Conservation (phyloP, 2,888 invertebrate genomes). For the Pseudolycoriella hygida region DNA sequence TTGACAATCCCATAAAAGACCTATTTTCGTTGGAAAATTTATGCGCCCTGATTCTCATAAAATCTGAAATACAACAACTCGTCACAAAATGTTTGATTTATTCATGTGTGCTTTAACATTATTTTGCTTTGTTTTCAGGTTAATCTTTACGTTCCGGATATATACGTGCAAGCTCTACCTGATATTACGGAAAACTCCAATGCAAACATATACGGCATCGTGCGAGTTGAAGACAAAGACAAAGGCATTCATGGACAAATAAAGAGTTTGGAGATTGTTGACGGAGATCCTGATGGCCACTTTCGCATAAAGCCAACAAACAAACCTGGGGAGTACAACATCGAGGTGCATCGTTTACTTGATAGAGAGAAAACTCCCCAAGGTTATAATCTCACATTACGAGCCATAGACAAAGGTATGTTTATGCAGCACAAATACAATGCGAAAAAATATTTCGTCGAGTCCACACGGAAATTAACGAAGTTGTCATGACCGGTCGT, state of each 20-base stretch:
- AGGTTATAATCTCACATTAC: slow-evolving; percentile 74
- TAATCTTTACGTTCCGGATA: slow-evolving; percentile 73
- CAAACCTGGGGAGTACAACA: slow-evolving; percentile 53
- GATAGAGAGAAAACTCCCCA: slow-evolving; percentile 62
- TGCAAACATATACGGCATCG: slow-evolving; percentile 76
- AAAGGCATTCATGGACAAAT: slow-evolving; percentile 72
- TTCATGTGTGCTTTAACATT: neutral
- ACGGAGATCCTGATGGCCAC: slow-evolving; percentile 79
- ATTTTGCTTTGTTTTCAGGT: slow-evolving; percentile 32
- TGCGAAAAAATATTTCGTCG: too few relatives aligned
- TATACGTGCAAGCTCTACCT: slow-evolving; percentile 61
- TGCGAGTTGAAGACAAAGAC: slow-evolving; percentile 70
- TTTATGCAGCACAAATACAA: too few relatives aligned
- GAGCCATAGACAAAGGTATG: slow-evolving; percentile 66
- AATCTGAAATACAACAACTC: too few relatives aligned
- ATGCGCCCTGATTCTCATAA: too few relatives aligned
- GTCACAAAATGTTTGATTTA: neutral
- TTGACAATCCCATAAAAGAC: too few relatives aligned
- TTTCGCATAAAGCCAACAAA: slow-evolving; percentile 54
- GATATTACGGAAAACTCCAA: slow-evolving; percentile 65
- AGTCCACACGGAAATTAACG: too few relatives aligned
- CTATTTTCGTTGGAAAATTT: too few relatives aligned
- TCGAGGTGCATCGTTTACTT: slow-evolving; percentile 57
- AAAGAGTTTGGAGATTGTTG: slow-evolving; percentile 62
- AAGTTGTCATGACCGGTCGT: too few relatives aligned